These are phyloP conservation scores for Pseudomugil tenellus DNA, from an alignment of 2,797 vertebrate species.

Conservation along the genomic window DNA sequence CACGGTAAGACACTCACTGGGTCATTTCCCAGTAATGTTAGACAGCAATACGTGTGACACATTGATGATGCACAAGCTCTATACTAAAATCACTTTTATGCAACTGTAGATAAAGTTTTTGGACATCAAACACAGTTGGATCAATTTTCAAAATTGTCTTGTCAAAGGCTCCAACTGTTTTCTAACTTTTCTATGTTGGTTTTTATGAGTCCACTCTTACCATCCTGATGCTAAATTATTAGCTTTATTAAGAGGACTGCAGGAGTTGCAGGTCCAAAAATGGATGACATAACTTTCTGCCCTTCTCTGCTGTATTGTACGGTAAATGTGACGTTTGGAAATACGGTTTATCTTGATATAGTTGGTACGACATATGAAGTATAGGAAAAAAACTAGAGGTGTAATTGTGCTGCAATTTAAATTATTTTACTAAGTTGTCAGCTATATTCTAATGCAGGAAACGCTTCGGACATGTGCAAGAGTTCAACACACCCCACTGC, in stretches of 20 bases:
- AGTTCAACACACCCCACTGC: slow-evolving; percentile 11
- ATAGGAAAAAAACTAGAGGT: not conserved
- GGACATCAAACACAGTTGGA: not conserved
- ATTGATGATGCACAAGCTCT: not conserved
- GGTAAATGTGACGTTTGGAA: not conserved
- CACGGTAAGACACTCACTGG: slow-evolving; percentile 83
- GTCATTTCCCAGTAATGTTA: not conserved
- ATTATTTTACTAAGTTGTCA: slow-evolving; percentile 3
- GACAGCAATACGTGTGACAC: not conserved
- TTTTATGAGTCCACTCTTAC: not conserved
- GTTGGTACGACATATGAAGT: not conserved
- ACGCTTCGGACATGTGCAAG: not conserved
- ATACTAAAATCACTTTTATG: not conserved
- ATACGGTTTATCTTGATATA: not conserved
- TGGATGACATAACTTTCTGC: slow-evolving; percentile 6
- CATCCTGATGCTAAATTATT: not conserved
- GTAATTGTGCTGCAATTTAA: not conserved
- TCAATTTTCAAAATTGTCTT: not conserved
- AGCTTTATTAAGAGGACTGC: slow-evolving; percentile 2
- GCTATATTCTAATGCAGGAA: slow-evolving; percentile 4
- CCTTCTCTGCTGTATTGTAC: slow-evolving; percentile 14
- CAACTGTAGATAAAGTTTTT: not conserved
- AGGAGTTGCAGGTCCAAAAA: not conserved
- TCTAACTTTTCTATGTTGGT: not conserved
- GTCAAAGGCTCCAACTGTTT: not conserved